phyloP scores from a whole-genome alignment of 2,113 vertebrate genomes.

The Urocitellus parryii region DNA sequence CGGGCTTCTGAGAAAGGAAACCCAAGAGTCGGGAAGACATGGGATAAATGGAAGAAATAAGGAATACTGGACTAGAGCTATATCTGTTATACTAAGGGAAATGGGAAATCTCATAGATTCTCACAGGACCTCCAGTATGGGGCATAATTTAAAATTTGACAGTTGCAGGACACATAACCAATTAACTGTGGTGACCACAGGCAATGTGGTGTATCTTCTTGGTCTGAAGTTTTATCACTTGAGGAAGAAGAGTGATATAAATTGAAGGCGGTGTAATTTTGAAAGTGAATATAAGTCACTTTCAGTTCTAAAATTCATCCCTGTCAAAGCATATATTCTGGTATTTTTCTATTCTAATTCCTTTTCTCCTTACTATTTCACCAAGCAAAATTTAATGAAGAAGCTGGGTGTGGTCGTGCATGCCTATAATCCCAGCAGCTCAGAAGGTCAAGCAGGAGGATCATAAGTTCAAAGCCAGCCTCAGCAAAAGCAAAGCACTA shows the following conservation, averaged over 20 bases:
- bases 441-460: too few relatives aligned
- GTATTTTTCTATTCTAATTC: constrained; percentile 29
- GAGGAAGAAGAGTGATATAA: neutral
- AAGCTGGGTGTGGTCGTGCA: neutral
- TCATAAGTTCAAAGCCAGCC: too few relatives aligned
- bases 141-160: constrained; percentile 11
- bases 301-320: constrained; percentile 42
- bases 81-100: constrained; percentile 6
- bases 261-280: neutral
- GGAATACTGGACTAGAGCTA: neutral
- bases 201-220: neutral
- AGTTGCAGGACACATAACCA: neutral
- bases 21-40: neutral
- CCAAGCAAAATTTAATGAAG: constrained; percentile 6
- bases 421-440: too few relatives aligned
- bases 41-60: neutral
- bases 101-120: neutral
- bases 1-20: constrained; percentile 17
- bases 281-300: neutral
- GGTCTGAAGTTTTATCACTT: neutral
- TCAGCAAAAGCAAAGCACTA: too few relatives aligned
- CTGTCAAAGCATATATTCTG: neutral
- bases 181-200: neutral
- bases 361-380: neutral
- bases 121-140: neutral